Percentiles rank a stretch among this genome's conserved stretches.
Evolutionary conservation across 2,113 vertebrate genomes (phyloP).

Genomic region (Erinaceus europaeus): DNA sequence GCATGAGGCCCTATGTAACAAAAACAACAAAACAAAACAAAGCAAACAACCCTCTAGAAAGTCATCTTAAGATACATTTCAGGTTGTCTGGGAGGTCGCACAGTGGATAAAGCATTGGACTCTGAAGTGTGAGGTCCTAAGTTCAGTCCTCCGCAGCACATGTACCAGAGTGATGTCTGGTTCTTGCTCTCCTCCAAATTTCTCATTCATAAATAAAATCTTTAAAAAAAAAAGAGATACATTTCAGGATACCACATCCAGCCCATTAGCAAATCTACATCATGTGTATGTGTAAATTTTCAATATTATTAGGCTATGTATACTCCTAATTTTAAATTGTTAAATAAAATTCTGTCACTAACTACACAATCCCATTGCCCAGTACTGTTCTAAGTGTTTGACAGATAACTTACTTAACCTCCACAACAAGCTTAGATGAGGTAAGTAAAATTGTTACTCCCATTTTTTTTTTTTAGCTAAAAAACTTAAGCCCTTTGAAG

Average conservation of each 20-base stretch:
- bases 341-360: background rate
- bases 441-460: background rate
- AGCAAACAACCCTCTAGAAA: background rate
- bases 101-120: too few species aligned
- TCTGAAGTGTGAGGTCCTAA: too few species aligned
- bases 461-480: background rate
- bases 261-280: background rate
- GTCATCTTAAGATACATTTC: background rate
- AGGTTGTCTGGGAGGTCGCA: too few species aligned
- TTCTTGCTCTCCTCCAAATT: too few species aligned
- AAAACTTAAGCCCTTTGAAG: background rate
- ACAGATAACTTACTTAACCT: background rate
- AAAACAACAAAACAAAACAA: too few species aligned
- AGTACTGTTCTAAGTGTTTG: background rate
- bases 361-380: background rate
- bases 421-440: background rate
- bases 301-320: background rate
- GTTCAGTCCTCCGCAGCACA: too few species aligned
- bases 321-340: background rate
- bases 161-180: too few species aligned
- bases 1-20: too few species aligned
- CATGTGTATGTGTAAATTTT: background rate
- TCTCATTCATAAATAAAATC: too few species aligned
- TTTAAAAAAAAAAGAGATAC: too few species aligned
- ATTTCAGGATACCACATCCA: background rate